phyloP scores from a whole-genome alignment of 2,113 vertebrate genomes.

The Neogobius melanostomus region DNA sequence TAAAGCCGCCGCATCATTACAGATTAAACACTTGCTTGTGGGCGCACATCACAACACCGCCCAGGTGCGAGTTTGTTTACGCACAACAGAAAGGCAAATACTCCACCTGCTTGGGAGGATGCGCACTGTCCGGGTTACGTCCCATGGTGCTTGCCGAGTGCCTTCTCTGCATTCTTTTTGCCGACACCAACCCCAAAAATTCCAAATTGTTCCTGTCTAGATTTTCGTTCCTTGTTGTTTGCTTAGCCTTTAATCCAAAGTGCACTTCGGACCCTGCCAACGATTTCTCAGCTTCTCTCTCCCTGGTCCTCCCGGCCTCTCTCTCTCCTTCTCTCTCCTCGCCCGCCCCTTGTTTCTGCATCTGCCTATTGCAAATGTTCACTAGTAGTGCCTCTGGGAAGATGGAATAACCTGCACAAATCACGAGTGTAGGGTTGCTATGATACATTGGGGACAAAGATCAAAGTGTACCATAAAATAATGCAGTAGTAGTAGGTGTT shows the following conservation, averaged over 20 bases:
- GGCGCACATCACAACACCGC: background rate
- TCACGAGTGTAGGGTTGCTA: conserved; percentile 61
- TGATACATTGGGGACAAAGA: conserved; percentile 64
- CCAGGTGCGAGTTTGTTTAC: conserved; percentile 8
- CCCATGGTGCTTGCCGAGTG: conserved; percentile 60
- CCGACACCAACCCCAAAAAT: conserved; percentile 17
- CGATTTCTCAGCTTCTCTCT: conserved; percentile 27
- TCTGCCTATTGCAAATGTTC: conserved; percentile 58
- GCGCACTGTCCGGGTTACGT: conserved; percentile 49
- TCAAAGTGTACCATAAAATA: conserved; percentile 68
- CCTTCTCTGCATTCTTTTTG: conserved; percentile 63
- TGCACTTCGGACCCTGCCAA: conserved; percentile 31
- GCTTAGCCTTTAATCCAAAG: conserved; percentile 31
- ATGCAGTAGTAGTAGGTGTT: conserved; percentile 52
- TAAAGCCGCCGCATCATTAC: conserved; percentile 55
- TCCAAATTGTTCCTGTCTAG: background rate
- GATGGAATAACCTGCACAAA: conserved; percentile 30
- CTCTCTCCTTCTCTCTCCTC: conserved; percentile 46
- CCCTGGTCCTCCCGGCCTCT: conserved; percentile 17
- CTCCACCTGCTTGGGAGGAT: conserved; percentile 60
- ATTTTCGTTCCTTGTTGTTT: conserved; percentile 24
- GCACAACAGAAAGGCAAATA: conserved; percentile 28
- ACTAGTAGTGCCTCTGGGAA: conserved; percentile 14
- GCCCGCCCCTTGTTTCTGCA: conserved; percentile 48
- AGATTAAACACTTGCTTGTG: conserved; percentile 36